These are phyloP conservation scores for Agrypnus murinus DNA, from an alignment of 2,888 invertebrate genomes.

Conservation along the genomic window DNA sequence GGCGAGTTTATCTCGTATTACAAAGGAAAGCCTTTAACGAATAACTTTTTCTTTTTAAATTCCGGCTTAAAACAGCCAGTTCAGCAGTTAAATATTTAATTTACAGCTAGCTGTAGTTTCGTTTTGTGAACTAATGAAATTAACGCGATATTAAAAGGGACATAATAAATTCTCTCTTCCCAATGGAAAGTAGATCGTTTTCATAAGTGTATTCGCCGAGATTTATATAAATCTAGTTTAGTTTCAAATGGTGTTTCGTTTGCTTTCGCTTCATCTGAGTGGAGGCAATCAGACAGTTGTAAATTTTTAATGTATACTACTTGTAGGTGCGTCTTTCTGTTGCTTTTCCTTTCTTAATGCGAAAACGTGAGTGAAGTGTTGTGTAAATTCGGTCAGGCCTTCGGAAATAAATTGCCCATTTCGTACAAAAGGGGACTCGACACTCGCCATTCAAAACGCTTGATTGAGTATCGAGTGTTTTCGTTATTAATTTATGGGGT, in stretches of 20 bases:
- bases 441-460: conserved; percentile 50
- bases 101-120: conserved; percentile 17
- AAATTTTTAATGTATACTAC: conserved; percentile 31
- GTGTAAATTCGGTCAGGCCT: conserved; percentile 50
- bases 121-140: conserved; percentile 16
- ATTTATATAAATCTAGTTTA: conserved; percentile 31
- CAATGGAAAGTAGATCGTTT: conserved; percentile 13
- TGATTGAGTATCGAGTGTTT: conserved; percentile 50
- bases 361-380: conserved; percentile 50
- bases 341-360: conserved; percentile 37
- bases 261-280: conserved; percentile 29
- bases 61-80: neutral
- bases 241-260: conserved; percentile 22
- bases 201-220: conserved; percentile 16
- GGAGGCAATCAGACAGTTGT: conserved; percentile 32
- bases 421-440: conserved; percentile 46
- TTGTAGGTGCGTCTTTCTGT: conserved; percentile 40
- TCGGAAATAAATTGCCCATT: conserved; percentile 51
- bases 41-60: conserved; percentile 8
- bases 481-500: conserved; percentile 49
- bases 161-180: conserved; percentile 12
- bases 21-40: conserved; percentile 8
- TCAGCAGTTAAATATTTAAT: conserved; percentile 1
- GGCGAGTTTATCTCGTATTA: conserved; percentile 1
- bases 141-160: conserved; percentile 15